phyloP scores from a whole-genome alignment of 92 coral and sea anemone species.

The Epizoanthus illoricatus region DNA sequence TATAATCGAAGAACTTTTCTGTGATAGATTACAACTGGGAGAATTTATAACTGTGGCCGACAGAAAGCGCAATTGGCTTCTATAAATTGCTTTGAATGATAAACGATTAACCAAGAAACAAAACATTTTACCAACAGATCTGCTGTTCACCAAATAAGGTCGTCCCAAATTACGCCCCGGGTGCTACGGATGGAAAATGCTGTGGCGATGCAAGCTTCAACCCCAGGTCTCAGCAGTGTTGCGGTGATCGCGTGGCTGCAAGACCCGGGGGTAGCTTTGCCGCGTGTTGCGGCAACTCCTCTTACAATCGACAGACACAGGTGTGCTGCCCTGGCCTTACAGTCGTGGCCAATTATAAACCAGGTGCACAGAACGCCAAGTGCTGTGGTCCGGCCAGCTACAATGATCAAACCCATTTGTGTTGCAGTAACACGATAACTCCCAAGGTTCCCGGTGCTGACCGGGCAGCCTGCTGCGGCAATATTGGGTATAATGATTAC shows the following conservation, averaged over 20 bases:
- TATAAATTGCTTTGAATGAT: no score
- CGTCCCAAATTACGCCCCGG: not conserved
- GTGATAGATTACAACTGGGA: no score
- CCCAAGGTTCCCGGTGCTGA: slow-evolving; percentile 13
- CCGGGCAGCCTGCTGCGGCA: slow-evolving; percentile 41
- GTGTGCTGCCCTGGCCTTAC: slow-evolving; percentile 37
- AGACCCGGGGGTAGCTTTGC: slow-evolving; percentile 29
- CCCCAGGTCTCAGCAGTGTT: slow-evolving; percentile 36
- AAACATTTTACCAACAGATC: not conserved
- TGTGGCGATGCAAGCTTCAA: slow-evolving; percentile 33
- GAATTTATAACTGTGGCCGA: no score
- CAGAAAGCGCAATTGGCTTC: no score
- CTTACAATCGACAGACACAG: slow-evolving; percentile 38
- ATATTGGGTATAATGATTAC: slow-evolving; percentile 20
- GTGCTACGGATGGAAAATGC: slow-evolving; percentile 28
- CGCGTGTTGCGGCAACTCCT: slow-evolving; percentile 42
- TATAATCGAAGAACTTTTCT: no score
- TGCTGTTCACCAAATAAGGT: slow-evolving; percentile 21
- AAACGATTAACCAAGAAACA: slow-evolving; percentile 3
- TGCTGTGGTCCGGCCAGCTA: slow-evolving; percentile 46
- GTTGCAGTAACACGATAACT: slow-evolving; percentile 25
- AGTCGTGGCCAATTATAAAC: slow-evolving; percentile 28
- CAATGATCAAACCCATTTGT: slow-evolving; percentile 21
- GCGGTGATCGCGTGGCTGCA: slow-evolving; percentile 21
- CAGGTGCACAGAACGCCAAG: slow-evolving; percentile 25